Conservation (phyloP, 1,140 invertebrate species). For the Metopolophium dirhodum region DNA sequence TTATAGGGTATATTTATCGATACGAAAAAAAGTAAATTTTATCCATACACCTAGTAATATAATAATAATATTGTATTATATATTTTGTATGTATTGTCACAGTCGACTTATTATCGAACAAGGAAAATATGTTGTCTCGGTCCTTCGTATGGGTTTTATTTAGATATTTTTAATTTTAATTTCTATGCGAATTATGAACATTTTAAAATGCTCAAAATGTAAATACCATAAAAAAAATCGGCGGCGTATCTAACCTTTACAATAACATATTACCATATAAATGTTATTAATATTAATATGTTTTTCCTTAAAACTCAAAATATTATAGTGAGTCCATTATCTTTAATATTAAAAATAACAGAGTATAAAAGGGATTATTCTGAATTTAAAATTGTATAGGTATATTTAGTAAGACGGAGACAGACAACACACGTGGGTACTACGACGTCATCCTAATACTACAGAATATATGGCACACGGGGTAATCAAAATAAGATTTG, state of each 20-base stretch:
- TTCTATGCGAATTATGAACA: too few relatives aligned
- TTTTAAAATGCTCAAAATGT: too few relatives aligned
- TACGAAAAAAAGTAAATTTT: background rate
- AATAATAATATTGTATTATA: background rate
- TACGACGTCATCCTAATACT: background rate
- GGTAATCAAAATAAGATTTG: background rate
- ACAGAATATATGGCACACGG: background rate
- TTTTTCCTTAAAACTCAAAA: background rate
- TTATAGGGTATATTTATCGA: background rate
- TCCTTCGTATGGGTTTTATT: too few relatives aligned
- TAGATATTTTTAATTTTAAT: too few relatives aligned
- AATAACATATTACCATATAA: background rate
- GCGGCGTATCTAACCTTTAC: too few relatives aligned
- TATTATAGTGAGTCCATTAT: background rate
- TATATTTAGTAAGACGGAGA: background rate
- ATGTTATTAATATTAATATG: too few relatives aligned
- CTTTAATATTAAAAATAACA: too few relatives aligned
- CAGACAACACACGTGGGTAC: background rate
- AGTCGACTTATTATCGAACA: background rate
- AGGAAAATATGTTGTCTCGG: too few relatives aligned
- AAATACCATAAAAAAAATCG: too few relatives aligned
- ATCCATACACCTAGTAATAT: background rate
- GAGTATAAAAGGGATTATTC: background rate
- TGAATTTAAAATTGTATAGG: background rate
- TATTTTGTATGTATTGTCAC: too few relatives aligned